A percentile compares a stretch with the other conserved stretches of the same genome.
Conservation (phyloP, 2,797 vertebrate genomes). For the Delichon dasypus region DNA sequence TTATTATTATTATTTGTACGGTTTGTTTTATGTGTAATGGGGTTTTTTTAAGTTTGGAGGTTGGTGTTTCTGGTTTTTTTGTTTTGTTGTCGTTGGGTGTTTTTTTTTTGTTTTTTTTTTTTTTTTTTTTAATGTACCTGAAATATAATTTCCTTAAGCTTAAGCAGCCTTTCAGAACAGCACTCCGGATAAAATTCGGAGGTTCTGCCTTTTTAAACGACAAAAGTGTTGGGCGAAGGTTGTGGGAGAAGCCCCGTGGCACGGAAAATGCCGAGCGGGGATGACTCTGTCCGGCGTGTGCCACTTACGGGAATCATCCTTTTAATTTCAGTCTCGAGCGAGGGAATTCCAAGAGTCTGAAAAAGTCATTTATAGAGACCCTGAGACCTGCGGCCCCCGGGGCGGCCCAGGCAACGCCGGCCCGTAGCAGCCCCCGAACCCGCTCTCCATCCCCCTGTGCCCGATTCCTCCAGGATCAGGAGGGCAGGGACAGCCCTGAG, state of each 20-base stretch:
- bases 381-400: neutral
- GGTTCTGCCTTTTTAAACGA: constrained; percentile 5
- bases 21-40: neutral
- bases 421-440: neutral
- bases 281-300: neutral
- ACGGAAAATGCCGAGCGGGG: neutral
- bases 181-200: neutral
- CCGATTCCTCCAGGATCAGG: neutral
- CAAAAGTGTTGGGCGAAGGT: neutral
- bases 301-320: neutral
- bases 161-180: neutral
- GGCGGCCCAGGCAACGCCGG: neutral
- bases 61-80: accelerated
- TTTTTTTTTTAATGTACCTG: neutral
- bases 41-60: neutral
- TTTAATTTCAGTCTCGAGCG: neutral
- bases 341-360: neutral
- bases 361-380: neutral
- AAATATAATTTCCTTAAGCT: neutral
- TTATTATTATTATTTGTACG: neutral
- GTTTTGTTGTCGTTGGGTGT: too few relatives aligned
- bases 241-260: neutral
- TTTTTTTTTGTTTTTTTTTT: too few relatives aligned
- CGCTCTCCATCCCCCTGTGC: neutral
- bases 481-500: neutral